These are phyloP conservation scores for Prietella phreatophila DNA, from an alignment of 2,113 vertebrate species.

Conservation along the genomic window DNA sequence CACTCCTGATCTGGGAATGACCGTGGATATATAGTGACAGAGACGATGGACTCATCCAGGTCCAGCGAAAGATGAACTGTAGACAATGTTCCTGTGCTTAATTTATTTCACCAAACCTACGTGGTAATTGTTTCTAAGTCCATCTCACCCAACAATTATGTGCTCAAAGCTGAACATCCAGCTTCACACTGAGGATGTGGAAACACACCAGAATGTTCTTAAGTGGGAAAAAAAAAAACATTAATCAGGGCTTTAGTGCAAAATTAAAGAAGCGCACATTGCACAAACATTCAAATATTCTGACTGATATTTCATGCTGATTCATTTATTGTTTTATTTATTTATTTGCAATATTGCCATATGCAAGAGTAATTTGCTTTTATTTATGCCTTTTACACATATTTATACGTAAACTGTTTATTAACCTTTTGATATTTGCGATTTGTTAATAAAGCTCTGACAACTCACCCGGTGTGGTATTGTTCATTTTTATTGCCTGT, in stretches of 20 bases:
- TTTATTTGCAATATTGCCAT: no score
- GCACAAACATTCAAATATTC: background rate
- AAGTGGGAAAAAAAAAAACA: background rate
- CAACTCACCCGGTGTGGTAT: background rate
- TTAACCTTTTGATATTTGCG: background rate
- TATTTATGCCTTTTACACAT: background rate
- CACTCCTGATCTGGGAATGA: slow-evolving; percentile 80
- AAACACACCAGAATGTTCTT: background rate
- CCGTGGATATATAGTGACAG: slow-evolving; percentile 65
- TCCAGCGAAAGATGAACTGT: background rate
- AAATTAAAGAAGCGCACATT: background rate
- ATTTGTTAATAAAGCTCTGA: background rate
- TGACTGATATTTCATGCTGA: background rate
- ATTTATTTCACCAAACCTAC: background rate
- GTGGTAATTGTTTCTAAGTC: background rate
- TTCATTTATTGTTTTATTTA: background rate
- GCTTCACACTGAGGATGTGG: background rate
- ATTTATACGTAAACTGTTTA: slow-evolving; percentile 4
- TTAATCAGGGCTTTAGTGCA: background rate
- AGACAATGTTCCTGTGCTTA: background rate
- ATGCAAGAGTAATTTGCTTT: background rate
- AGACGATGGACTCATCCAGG: background rate
- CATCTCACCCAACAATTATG: background rate
- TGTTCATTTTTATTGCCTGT: slow-evolving; percentile 9
- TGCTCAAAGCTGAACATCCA: background rate